A percentile compares a stretch with the other conserved stretches of the same genome.
Evolutionary conservation across 2,888 invertebrate species (phyloP).

Genomic region (Carcina quercana): DNA sequence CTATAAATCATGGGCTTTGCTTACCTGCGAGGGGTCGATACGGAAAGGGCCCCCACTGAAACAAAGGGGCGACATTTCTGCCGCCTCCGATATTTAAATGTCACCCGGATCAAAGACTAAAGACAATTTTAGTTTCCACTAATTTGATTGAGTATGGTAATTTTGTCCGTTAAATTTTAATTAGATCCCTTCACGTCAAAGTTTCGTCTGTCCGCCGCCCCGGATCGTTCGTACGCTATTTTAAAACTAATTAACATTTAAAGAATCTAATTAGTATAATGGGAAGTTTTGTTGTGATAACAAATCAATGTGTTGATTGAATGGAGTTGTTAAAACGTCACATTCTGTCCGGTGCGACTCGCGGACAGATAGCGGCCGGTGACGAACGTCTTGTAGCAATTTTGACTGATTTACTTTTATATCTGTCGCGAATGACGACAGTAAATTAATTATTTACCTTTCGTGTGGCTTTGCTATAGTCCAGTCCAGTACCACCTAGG

Average conservation of each 20-base stretch:
- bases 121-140: slow-evolving; percentile 9
- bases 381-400: background rate
- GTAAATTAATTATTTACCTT: slow-evolving; percentile 5
- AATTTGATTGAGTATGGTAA: slow-evolving; percentile 12
- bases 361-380: slow-evolving; percentile 4
- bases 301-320: slow-evolving; percentile 5
- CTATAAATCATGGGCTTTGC: slow-evolving; percentile 68
- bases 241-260: slow-evolving; percentile 7
- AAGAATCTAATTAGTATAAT: slow-evolving; percentile 5
- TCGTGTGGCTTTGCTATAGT: no score
- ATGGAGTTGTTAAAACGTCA: slow-evolving; percentile 3
- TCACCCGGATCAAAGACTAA: slow-evolving; percentile 10
- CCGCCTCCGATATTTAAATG: slow-evolving; percentile 19
- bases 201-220: slow-evolving; percentile 5
- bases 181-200: slow-evolving; percentile 8
- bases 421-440: slow-evolving; percentile 1
- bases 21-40: slow-evolving; percentile 66
- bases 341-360: slow-evolving; percentile 2
- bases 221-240: background rate
- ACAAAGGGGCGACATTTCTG: slow-evolving; percentile 62
- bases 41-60: slow-evolving; percentile 54
- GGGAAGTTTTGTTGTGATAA: slow-evolving; percentile 1
- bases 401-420: background rate
- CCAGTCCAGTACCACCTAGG: no score
- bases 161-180: slow-evolving; percentile 10